Conservation (phyloP, 2,797 vertebrate species). For the Valencia hispanica region DNA sequence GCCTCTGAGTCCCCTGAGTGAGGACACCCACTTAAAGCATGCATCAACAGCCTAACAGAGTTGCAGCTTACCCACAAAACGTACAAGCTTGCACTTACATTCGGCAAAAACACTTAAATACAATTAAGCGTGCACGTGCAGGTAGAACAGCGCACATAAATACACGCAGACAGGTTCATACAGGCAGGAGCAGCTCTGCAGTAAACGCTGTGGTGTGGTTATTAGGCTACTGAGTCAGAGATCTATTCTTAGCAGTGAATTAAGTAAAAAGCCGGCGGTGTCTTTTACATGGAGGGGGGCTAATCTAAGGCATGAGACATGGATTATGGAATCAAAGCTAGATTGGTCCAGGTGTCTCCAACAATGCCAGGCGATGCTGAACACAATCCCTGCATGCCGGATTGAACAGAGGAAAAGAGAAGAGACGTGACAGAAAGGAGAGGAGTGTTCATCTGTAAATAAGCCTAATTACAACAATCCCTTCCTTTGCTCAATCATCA, state of each 20-base stretch:
- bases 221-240: slow-evolving; percentile 65
- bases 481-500: slow-evolving; percentile 50
- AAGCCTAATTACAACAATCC: slow-evolving; percentile 59
- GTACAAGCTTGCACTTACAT: slow-evolving; percentile 27
- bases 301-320: slow-evolving; percentile 80
- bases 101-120: slow-evolving; percentile 34
- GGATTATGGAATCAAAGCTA: slow-evolving; percentile 84
- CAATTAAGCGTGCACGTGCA: slow-evolving; percentile 34
- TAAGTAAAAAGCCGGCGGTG: slow-evolving; percentile 80
- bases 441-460: slow-evolving; percentile 45
- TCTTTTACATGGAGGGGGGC: slow-evolving; percentile 72
- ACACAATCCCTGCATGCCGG: slow-evolving; percentile 58
- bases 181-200: slow-evolving; percentile 60
- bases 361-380: slow-evolving; percentile 68
- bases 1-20: slow-evolving; percentile 53
- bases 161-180: slow-evolving; percentile 59
- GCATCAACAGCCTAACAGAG: slow-evolving; percentile 35
- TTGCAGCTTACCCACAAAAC: slow-evolving; percentile 43
- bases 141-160: slow-evolving; percentile 27
- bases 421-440: slow-evolving; percentile 6
- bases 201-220: slow-evolving; percentile 66
- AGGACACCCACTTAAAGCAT: slow-evolving; percentile 58
- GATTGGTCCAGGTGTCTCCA: slow-evolving; percentile 76
- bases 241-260: slow-evolving; percentile 80
- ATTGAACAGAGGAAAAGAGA: slow-evolving; percentile 37